phyloP scores from a whole-genome alignment of 2,888 invertebrate genomes.

The Heliconius hortense region DNA sequence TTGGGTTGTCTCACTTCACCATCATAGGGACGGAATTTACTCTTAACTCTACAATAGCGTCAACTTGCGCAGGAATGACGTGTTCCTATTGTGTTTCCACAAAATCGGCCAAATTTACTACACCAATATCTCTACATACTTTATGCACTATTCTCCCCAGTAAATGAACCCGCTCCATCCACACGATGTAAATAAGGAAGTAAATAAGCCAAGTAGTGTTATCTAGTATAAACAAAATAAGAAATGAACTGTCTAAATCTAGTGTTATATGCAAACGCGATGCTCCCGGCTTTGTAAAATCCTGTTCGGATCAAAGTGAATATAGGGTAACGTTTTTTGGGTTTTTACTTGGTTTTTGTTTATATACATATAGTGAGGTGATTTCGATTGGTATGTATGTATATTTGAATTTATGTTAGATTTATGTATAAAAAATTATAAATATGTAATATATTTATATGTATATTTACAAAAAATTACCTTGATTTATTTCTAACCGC shows the following conservation, averaged over 20 bases:
- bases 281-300: constrained; percentile 13
- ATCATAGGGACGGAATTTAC: too few relatives aligned
- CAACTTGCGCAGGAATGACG: too few relatives aligned
- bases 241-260: constrained; percentile 12
- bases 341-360: not conserved
- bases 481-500: too few relatives aligned
- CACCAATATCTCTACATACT: not conserved
- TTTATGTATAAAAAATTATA: too few relatives aligned
- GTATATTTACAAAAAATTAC: too few relatives aligned
- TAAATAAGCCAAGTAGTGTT: not conserved
- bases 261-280: constrained; percentile 8
- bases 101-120: not conserved
- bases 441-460: too few relatives aligned
- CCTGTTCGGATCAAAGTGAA: constrained; percentile 16
- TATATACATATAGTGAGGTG: not conserved
- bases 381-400: not conserved
- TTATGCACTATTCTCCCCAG: not conserved
- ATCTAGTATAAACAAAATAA: constrained; percentile 11
- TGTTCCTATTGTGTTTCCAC: too few relatives aligned
- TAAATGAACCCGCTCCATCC: not conserved
- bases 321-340: not conserved
- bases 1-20: too few relatives aligned
- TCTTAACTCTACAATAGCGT: too few relatives aligned
- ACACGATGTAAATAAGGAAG: constrained; percentile 12
- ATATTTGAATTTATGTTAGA: not conserved